Conservation (phyloP, 1,140 invertebrate genomes). For the Oreohelix idahoensis region DNA sequence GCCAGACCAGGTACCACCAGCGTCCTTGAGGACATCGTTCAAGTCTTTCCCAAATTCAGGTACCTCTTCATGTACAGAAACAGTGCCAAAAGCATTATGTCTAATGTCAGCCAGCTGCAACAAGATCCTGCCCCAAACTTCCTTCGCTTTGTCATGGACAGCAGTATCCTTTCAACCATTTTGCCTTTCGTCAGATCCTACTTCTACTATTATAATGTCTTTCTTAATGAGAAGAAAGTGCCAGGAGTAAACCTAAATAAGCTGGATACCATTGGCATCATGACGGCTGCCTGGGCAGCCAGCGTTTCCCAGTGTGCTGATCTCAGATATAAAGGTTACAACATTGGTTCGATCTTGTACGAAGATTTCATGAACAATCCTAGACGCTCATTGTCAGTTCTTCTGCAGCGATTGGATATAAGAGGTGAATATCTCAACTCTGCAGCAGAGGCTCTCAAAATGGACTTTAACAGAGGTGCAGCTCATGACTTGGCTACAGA, state of each 20-base stretch:
- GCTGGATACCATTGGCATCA: constrained; percentile 55
- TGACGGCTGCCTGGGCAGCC: constrained; percentile 62
- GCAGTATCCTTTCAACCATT: constrained; percentile 55
- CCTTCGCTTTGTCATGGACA: constrained; percentile 59
- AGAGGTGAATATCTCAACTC: constrained; percentile 54
- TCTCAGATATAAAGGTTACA: constrained; percentile 54
- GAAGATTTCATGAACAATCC: constrained; percentile 68
- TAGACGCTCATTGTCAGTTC: constrained; percentile 47
- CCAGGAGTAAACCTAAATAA: constrained; percentile 41
- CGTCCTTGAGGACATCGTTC: constrained; percentile 57
- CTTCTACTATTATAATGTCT: constrained; percentile 56
- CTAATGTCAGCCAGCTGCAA: constrained; percentile 54
- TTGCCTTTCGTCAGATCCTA: constrained; percentile 59
- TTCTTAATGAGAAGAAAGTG: constrained; percentile 56
- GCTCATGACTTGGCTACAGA: constrained; percentile 48
- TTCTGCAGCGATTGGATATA: constrained; percentile 61
- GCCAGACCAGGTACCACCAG: constrained; percentile 57
- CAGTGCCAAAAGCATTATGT: constrained; percentile 63
- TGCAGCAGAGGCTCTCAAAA: constrained; percentile 61
- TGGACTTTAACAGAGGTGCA: constrained; percentile 52
- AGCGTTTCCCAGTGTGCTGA: constrained; percentile 57
- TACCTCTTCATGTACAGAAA: constrained; percentile 68
- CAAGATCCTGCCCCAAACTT: constrained; percentile 56
- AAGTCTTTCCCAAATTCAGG: constrained; percentile 58
- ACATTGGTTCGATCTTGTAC: constrained; percentile 62